These are phyloP conservation scores for Agonum fuliginosum DNA, from an alignment of 2,888 invertebrate species.

Conservation along the genomic window DNA sequence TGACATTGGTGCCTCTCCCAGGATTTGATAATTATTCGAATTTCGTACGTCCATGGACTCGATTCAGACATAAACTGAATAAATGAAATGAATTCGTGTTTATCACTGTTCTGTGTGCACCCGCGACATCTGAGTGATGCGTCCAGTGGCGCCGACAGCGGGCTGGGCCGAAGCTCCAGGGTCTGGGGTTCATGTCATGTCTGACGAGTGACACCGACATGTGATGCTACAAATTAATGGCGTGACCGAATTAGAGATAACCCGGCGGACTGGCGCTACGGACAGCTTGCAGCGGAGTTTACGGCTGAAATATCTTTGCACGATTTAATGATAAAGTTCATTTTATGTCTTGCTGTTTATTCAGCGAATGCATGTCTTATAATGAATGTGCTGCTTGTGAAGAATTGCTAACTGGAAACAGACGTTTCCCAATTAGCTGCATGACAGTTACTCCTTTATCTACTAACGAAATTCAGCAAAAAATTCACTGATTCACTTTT, in stretches of 20 bases:
- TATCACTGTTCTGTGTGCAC: conserved; percentile 37
- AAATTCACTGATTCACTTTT: no score
- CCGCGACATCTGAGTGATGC: conserved; percentile 9
- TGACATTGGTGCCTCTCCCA: no score
- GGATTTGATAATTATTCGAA: no score
- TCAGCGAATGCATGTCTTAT: conserved; percentile 3
- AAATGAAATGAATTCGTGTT: conserved; percentile 46
- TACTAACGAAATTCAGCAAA: no score
- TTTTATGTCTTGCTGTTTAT: conserved; percentile 29
- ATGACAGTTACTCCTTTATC: no score
- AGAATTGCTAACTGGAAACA: background rate
- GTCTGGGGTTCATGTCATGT: conserved; percentile 11
- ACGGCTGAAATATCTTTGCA: conserved; percentile 27
- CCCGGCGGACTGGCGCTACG: no score
- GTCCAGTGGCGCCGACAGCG: conserved; percentile 10
- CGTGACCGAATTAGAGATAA: conserved; percentile 41
- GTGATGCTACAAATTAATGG: conserved; percentile 40
- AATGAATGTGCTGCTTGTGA: background rate
- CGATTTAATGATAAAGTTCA: conserved; percentile 36
- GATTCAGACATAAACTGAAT: conserved; percentile 48
- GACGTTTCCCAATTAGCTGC: no score
- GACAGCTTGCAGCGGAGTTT: conserved; percentile 32
- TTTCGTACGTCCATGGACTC: no score
- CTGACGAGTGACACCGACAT: conserved; percentile 39
- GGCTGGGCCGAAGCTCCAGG: background rate